Conservation (phyloP, 2,113 vertebrate species). For the Madoqua kirkii region DNA sequence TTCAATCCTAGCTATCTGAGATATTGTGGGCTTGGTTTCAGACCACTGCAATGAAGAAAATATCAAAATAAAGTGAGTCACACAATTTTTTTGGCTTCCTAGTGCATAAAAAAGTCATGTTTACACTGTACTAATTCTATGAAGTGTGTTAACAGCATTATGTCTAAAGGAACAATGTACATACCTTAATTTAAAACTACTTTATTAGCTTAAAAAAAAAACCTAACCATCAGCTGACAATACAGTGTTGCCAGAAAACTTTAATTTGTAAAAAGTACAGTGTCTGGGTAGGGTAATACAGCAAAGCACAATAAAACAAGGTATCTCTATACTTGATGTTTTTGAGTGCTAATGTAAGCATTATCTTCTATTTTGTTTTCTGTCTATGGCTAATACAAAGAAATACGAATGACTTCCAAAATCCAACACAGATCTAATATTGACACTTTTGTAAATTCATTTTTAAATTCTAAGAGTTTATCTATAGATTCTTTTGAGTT, state of each 20-base stretch:
- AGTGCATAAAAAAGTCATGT: not conserved
- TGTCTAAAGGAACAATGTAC: not conserved
- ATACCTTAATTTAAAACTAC: not conserved
- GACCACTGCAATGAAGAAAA: not conserved
- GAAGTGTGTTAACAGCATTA: not conserved
- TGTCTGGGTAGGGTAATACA: not conserved
- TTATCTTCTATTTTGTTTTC: not conserved
- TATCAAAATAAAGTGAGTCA: not conserved
- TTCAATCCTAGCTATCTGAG: not conserved
- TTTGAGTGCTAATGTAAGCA: not conserved
- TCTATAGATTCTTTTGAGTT: not conserved
- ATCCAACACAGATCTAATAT: not conserved
- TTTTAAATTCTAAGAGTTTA: not conserved
- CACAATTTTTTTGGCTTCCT: not conserved
- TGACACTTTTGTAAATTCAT: not conserved
- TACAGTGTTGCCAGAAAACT: not conserved
- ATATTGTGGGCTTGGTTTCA: not conserved
- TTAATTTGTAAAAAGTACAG: not conserved
- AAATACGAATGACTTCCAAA: not conserved
- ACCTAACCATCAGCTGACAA: not conserved
- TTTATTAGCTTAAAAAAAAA: not conserved
- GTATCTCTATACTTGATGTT: not conserved
- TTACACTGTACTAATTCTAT: not conserved
- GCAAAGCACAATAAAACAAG: not conserved
- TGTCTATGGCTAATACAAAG: not conserved